Evolutionary conservation across 2,113 vertebrate species (phyloP).

Genomic region (Malurus alboscapulatus): DNA sequence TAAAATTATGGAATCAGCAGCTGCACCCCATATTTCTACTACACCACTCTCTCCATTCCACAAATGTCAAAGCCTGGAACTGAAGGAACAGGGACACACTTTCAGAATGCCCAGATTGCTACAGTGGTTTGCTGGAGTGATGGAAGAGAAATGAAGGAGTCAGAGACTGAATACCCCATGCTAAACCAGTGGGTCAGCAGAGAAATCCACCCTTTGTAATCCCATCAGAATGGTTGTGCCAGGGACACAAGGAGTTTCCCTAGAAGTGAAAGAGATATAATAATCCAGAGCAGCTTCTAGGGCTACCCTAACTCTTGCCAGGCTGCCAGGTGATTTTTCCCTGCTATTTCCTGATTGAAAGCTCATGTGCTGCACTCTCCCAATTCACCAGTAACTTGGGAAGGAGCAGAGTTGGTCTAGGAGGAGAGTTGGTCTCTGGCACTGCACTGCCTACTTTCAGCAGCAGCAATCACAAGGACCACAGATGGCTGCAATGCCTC

Average conservation of each 20-base stretch:
- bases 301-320: background rate
- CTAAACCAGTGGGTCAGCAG: background rate
- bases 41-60: background rate
- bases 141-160: background rate
- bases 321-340: background rate
- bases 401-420: background rate
- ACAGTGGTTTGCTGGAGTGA: background rate
- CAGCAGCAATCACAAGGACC: background rate
- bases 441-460: background rate
- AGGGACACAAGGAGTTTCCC: background rate
- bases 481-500: background rate
- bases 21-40: background rate
- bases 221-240: background rate
- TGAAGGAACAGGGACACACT: background rate
- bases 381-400: background rate
- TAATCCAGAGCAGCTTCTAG: background rate
- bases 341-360: background rate
- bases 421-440: background rate
- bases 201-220: background rate
- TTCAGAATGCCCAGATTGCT: background rate
- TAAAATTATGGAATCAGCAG: background rate
- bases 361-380: background rate
- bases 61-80: background rate
- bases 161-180: background rate
- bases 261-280: background rate